Conservation (phyloP, 2,113 vertebrate genomes). For the Amphilophus citrinellus region DNA sequence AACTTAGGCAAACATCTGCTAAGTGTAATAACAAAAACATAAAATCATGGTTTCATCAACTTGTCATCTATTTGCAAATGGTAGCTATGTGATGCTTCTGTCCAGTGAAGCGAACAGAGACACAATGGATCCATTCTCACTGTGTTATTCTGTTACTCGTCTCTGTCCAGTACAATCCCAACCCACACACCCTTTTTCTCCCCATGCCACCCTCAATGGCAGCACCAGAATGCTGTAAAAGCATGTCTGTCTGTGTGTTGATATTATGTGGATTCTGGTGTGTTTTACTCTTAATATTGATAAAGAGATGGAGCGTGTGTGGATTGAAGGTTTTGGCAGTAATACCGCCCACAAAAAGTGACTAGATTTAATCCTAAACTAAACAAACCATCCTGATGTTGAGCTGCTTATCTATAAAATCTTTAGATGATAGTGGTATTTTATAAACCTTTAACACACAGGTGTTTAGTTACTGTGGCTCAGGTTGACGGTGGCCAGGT, state of each 20-base stretch:
- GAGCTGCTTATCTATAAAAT: not conserved
- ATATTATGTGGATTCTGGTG: not conserved
- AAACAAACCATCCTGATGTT: not conserved
- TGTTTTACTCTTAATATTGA: not conserved
- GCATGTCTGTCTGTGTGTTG: constrained; percentile 8
- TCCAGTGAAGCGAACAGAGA: constrained; percentile 26
- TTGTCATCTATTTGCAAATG: constrained; percentile 23
- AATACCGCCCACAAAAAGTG: not conserved
- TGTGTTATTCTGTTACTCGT: constrained; percentile 55
- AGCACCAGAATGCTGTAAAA: constrained; percentile 22
- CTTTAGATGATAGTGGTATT: not conserved
- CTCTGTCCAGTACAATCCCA: constrained; percentile 67
- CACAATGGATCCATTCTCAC: constrained; percentile 74
- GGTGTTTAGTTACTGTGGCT: not conserved
- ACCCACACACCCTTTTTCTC: constrained; percentile 4
- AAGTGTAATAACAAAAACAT: not conserved
- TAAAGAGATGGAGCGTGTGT: not conserved
- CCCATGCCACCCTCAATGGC: constrained; percentile 25
- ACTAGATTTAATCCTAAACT: not conserved
- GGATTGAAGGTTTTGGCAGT: not conserved
- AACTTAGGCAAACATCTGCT: not conserved
- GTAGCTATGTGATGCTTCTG: constrained; percentile 16
- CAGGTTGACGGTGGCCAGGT: not conserved
- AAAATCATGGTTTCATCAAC: constrained; percentile 4
- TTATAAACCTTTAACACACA: not conserved